A percentile compares a stretch with the other conserved stretches of the same genome.
Conservation (phyloP, 2,797 vertebrate species). For the Coracias cyanogaster region DNA sequence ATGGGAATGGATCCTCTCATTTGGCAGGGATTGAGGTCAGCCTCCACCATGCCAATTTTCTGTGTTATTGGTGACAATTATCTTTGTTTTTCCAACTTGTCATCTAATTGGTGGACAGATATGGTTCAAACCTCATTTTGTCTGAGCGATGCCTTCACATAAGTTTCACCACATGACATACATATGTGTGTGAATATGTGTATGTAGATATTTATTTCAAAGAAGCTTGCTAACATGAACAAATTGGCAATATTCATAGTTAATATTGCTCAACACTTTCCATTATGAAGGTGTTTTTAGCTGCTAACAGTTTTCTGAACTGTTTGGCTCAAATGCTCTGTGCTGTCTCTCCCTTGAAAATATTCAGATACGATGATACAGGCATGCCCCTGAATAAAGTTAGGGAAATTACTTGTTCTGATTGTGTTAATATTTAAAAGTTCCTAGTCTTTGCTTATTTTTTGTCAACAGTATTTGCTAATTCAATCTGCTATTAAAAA, state of each 20-base stretch:
- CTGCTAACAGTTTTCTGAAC: not conserved
- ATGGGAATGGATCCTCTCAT: not conserved
- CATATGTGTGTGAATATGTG: not conserved
- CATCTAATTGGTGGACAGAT: not conserved
- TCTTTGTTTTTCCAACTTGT: not conserved
- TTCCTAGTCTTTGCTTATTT: not conserved
- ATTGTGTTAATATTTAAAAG: not conserved
- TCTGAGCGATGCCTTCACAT: not conserved
- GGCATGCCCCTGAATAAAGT: not conserved
- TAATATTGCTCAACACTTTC: not conserved
- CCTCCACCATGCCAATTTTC: not conserved
- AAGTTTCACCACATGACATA: not conserved
- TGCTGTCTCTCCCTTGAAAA: not conserved
- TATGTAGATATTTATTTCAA: not conserved
- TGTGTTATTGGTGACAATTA: not conserved
- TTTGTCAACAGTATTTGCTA: not conserved
- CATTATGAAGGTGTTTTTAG: not conserved
- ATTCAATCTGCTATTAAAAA: not conserved
- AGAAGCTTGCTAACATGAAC: not conserved
- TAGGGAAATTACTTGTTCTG: not conserved
- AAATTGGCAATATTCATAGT: not conserved
- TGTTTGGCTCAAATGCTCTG: not conserved
- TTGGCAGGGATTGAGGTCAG: not conserved
- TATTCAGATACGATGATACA: not conserved
- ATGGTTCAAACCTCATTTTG: not conserved